Evolutionary conservation across 2,113 vertebrate species (phyloP).

Genomic region (Centropristis striata): DNA sequence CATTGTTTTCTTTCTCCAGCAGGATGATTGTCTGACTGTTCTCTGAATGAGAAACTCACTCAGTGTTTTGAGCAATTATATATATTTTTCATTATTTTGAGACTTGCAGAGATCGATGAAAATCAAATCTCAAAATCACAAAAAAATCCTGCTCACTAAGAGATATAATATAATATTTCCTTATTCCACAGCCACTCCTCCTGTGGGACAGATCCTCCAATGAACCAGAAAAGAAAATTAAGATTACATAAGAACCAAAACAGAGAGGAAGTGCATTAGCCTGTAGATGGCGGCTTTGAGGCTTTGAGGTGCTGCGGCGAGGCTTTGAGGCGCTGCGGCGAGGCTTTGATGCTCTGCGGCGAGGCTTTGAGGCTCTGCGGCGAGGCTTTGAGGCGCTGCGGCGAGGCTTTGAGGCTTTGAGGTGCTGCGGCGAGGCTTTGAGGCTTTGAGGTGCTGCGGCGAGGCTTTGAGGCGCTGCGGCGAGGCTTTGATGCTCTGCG

Average conservation of each 20-base stretch:
- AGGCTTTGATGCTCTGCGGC: neutral
- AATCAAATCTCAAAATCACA: neutral
- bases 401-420: neutral
- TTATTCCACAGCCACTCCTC: neutral
- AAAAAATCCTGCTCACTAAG: too few species aligned
- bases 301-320: neutral
- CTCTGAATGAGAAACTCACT: too few species aligned
- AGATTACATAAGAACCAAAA: neutral
- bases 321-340: neutral
- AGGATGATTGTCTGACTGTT: too few species aligned
- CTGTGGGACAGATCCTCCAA: neutral
- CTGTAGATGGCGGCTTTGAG: slow-evolving; percentile 33
- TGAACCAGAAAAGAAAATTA: neutral
- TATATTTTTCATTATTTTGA: too few species aligned
- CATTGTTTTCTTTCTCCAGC: too few species aligned
- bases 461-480: neutral
- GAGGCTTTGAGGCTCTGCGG: neutral
- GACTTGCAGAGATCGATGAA: too few species aligned
- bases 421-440: neutral
- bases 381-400: neutral
- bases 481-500: neutral
- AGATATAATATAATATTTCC: too few species aligned
- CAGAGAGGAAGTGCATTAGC: neutral
- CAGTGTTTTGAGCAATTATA: too few species aligned
- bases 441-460: neutral